phyloP scores from a whole-genome alignment of 1,140 invertebrate genomes.

The Parasteatoda tepidariorum region DNA sequence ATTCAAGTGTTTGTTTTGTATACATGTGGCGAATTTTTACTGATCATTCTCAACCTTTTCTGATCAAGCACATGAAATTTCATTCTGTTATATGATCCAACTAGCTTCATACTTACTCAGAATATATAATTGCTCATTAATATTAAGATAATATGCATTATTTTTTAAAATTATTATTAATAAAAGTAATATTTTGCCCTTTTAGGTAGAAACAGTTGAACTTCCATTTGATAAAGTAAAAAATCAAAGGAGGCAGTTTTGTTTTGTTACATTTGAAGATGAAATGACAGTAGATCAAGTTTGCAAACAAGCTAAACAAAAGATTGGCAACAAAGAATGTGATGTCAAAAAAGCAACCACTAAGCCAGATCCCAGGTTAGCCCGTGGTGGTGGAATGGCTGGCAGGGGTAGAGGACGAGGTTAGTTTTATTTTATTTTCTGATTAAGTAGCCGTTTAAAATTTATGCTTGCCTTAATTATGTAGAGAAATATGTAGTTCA shows the following conservation, averaged over 20 bases:
- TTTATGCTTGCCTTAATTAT: no score
- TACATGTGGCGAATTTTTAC: no score
- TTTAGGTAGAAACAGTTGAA: constrained; percentile 91
- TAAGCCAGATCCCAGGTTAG: constrained; percentile 69
- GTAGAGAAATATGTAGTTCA: no score
- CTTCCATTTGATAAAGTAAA: constrained; percentile 97
- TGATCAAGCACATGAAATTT: no score
- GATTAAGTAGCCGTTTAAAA: constrained; percentile 77
- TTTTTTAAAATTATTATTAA: no score
- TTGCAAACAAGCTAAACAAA: constrained; percentile 90
- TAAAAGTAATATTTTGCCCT: no score
- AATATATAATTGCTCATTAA: no score
- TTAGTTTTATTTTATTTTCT: constrained; percentile 75
- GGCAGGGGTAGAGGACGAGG: constrained; percentile 73
- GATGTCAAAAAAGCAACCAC: constrained; percentile 95
- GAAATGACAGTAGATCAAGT: constrained; percentile 92
- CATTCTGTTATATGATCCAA: no score
- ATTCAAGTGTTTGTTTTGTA: no score
- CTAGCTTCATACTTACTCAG: no score
- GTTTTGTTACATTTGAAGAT: constrained; percentile 94
- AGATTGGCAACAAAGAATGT: constrained; percentile 91
- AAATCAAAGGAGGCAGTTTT: constrained; percentile 94
- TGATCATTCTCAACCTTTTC: no score
- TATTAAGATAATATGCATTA: no score
- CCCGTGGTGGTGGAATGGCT: constrained; percentile 44